Base-by-base conservation (phyloP, 2,113 vertebrate species). In the Acanthisitta chloris region DNA sequence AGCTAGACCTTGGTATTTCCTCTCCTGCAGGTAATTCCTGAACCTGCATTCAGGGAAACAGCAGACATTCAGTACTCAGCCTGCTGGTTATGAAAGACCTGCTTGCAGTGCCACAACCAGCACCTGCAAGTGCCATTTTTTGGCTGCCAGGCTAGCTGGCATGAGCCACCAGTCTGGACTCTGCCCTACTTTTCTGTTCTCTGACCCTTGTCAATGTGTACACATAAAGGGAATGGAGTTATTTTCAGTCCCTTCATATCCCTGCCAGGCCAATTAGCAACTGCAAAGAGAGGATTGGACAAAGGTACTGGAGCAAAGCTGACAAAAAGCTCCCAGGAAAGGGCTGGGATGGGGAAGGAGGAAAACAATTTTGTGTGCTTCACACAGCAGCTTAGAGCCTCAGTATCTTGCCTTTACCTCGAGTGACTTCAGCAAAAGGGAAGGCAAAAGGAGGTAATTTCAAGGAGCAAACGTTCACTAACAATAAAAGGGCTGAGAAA, bases 251-350 rank as follows among this genome's bases (percentile, higher is more conserved):
- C 62, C 36, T 76, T 71, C 20, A 1, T 84, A 79, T 40, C 65
- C 48, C 87, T 93, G 91, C 83, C 95, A 96, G 91, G 51, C 77
- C 91, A 96, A 95, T 95, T 94, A 95, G 82, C 80, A 90, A 95
- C 28, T 90, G 92, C 65, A 92, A 84, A 77, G 72, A 67, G 79
- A 85, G n/a, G 77, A 95, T 92, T 61, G 89, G 78, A 78, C 43
- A 70, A 72, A 91, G 54, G 70, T 71, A 62, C 43, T 80, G 83
- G 48, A 93, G 57, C 1, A 3, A 73, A 92, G 82, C 79, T 46
- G 83, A 81, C 45, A 42, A 82, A 88, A 54, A 71, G 40, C 54
- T 74, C 33, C 59, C 54, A 91, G 69, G 26, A 74, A 86, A 81
- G 36, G 6, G 28, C 40, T 65, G 40, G 16, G 38, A 85, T 20